Conservation (phyloP, 2,888 invertebrate species). For the Lycia hirtaria region DNA sequence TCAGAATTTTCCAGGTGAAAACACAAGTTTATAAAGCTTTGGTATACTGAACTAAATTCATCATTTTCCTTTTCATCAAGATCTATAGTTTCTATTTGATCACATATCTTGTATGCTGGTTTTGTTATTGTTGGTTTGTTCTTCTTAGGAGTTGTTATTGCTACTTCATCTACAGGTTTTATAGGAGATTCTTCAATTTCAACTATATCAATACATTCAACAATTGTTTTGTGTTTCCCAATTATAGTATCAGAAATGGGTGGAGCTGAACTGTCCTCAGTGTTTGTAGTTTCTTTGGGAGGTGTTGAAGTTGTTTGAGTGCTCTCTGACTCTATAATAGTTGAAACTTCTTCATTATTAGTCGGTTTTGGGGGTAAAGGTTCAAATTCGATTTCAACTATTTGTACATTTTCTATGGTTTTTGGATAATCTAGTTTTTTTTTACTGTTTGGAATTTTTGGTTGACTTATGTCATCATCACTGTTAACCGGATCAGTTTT, state of each 20-base stretch:
- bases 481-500: slow-evolving; percentile 43
- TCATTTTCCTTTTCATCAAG: slow-evolving; percentile 29
- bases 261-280: not conserved
- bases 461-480: slow-evolving; percentile 47
- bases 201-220: slow-evolving; percentile 40
- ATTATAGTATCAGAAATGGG: not conserved
- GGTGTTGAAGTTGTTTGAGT: not conserved
- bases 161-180: slow-evolving; percentile 40
- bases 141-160: slow-evolving; percentile 50
- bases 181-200: slow-evolving; percentile 52
- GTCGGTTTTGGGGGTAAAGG: slow-evolving; percentile 34
- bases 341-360: not conserved
- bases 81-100: slow-evolving; percentile 18
- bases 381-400: slow-evolving; percentile 65
- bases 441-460: slow-evolving; percentile 59
- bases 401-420: slow-evolving; percentile 34
- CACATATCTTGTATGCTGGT: slow-evolving; percentile 26
- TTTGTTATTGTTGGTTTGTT: slow-evolving; percentile 20
- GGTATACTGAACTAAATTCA: slow-evolving; percentile 72
- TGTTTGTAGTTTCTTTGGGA: not conserved
- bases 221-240: slow-evolving; percentile 9
- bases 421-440: slow-evolving; percentile 72
- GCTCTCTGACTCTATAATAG: not conserved
- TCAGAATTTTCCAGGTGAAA: slow-evolving; percentile 77
- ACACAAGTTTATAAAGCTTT: slow-evolving; percentile 75